Percentiles rank a stretch among this genome's conserved stretches.
Conservation (phyloP, 1,140 invertebrate species). For the Diabrotica undecimpunctata region DNA sequence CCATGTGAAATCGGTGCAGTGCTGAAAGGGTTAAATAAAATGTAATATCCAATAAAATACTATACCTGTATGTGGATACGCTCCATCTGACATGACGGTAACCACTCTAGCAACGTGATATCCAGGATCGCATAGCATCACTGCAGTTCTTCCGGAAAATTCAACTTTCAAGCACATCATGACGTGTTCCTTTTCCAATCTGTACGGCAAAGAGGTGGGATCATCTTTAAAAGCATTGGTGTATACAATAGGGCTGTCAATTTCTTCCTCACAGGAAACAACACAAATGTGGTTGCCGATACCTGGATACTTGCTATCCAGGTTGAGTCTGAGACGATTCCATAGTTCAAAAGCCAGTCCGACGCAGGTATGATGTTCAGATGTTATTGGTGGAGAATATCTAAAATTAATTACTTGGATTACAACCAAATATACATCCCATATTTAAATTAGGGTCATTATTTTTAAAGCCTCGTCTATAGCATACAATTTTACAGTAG, state of each 20-base stretch:
- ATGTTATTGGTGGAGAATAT: constrained; percentile 67
- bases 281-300: constrained; percentile 65
- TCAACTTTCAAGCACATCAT: constrained; percentile 73
- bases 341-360: constrained; percentile 79
- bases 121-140: constrained; percentile 81
- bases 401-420: constrained; percentile 24
- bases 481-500: no score
- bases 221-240: constrained; percentile 53
- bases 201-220: constrained; percentile 43
- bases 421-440: not conserved
- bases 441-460: no score
- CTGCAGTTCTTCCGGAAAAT: constrained; percentile 67
- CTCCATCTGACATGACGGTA: constrained; percentile 79
- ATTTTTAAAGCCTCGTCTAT: no score
- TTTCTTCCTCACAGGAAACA: constrained; percentile 84
- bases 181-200: constrained; percentile 85
- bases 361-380: constrained; percentile 81
- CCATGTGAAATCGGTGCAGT: no score
- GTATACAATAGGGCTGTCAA: constrained; percentile 65
- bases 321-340: constrained; percentile 52
- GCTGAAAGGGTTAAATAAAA: no score
- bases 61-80: constrained; percentile 77
- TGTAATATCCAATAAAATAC: no score
- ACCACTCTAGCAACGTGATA: constrained; percentile 84
- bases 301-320: constrained; percentile 61